phyloP scores from a whole-genome alignment of 2,113 vertebrate species.

The Periophthalmus modestus region DNA sequence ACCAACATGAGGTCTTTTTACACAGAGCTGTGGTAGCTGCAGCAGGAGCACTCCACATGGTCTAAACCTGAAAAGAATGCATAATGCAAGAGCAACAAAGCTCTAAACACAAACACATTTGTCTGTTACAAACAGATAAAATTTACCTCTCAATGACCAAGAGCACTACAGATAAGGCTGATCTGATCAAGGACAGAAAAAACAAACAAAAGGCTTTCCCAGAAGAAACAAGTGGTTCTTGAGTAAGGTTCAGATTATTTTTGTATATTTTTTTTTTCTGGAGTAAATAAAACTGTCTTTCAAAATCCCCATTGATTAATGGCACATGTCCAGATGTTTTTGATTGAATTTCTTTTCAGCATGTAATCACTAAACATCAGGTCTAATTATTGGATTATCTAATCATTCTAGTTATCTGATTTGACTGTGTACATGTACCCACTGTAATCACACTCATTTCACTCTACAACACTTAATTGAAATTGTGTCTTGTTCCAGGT shows the following conservation, averaged over 20 bases:
- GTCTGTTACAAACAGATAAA: neutral
- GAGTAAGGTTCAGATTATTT: no score
- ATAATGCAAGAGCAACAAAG: constrained; percentile 26
- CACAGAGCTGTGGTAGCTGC: constrained; percentile 10
- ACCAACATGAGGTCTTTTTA: no score
- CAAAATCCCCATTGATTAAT: no score
- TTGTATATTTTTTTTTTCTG: no score
- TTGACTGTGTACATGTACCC: no score
- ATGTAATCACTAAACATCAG: no score
- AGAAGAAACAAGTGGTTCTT: neutral
- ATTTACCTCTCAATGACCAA: neutral
- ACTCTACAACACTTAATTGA: neutral
- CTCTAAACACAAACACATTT: constrained; percentile 2
- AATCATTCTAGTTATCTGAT: no score
- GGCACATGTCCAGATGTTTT: no score
- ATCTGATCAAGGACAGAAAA: neutral
- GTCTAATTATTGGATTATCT: no score
- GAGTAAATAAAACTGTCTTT: no score
- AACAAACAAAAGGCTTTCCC: neutral
- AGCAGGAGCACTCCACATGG: constrained; percentile 6
- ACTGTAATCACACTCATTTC: neutral
- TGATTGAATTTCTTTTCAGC: no score
- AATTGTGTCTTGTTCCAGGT: constrained; percentile 72
- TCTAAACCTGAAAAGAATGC: no score
- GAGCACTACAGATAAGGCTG: neutral